Base-by-base conservation (phyloP, 2,888 invertebrate species). In the Sphinx pinastri region DNA sequence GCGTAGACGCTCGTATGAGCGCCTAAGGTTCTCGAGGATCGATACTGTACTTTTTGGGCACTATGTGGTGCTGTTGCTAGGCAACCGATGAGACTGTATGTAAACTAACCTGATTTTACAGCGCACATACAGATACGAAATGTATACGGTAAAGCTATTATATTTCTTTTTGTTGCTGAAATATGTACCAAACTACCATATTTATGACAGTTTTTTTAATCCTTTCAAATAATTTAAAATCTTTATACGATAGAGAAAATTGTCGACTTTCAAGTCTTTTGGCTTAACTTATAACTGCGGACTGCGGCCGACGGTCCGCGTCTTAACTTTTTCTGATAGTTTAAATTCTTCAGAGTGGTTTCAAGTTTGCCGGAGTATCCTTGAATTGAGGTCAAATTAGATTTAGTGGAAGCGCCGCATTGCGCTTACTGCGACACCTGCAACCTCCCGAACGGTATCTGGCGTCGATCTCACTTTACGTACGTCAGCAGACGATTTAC, bases 371-470 rank as follows among this genome's bases (percentile, higher is more conserved):
- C 31, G 52, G 52, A 45, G 78, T 81, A 82, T 76, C 86, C 87
- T 74, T 88, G 88, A 85, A 89, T 85, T 85, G 90, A 88, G 90
- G 89, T 88, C 90, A 87, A 79, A 82, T 79, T 83, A 85, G 84
- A 88, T 84, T 85, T 84, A 82, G 86, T 84, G 75, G 82, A 79
- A 79, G 84, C 85, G 81, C 89, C 91, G 93, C 93, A 93, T 82
- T 93, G 93, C 93, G 93, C 88, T 81, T 84, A 79, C 77, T 90
- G 91, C 91, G 90, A 86, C 89, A 87, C 84, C 87, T 89, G 89
- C 91, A 89, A 79, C 74, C 81, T 84, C 68, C 66, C 67, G 19
- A 54, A 25, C 58, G 38, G 14, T 51, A 69, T 59, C 59, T 52
- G 19, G n/a, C 68, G 57, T n/a, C 49, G 58, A 69, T 60, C 52